A percentile compares a stretch with the other conserved stretches of the same genome.
Evolutionary conservation across 2,888 invertebrate genomes (phyloP).

Genomic region (Euspilapteryx auroguttella): DNA sequence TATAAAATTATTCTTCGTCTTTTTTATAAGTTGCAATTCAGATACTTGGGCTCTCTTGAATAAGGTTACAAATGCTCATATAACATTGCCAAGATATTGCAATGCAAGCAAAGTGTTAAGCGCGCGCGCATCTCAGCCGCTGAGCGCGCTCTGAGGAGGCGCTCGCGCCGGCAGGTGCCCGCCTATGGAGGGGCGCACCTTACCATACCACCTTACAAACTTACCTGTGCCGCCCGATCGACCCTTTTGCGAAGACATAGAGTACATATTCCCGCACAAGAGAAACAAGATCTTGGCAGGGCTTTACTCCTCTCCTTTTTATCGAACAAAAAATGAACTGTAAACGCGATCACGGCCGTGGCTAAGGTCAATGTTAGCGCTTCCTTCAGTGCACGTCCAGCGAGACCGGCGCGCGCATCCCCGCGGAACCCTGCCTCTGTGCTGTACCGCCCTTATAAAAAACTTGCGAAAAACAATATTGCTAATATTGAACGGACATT

Average conservation of each 20-base stretch:
- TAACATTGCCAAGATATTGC: too few relatives aligned
- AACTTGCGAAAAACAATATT: conserved; percentile 29
- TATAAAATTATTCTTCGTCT: too few relatives aligned
- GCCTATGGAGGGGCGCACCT: conserved; percentile 58
- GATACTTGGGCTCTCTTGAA: too few relatives aligned
- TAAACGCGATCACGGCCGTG: conserved; percentile 62
- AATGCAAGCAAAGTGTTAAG: too few relatives aligned
- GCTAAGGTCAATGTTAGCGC: conserved; percentile 62
- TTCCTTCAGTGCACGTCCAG: conserved; percentile 60
- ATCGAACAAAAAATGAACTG: conserved; percentile 63
- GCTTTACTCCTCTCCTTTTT: conserved; percentile 62
- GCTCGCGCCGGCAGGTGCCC: conserved; percentile 47
- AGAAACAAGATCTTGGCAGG: conserved; percentile 24
- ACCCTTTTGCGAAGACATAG: conserved; percentile 7
- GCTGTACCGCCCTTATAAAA: conserved; percentile 17
- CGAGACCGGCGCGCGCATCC: conserved; percentile 56
- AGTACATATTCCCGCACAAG: conserved; percentile 12
- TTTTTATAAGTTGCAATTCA: too few relatives aligned
- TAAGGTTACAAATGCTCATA: conserved; percentile 1
- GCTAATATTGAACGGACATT: conserved; percentile 10
- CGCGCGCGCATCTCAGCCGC: conserved; percentile 4
- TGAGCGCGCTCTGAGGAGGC: conserved; percentile 34
- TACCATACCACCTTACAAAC: conserved; percentile 48
- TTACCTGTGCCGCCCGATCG: conserved; percentile 11
- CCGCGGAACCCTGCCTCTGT: conserved; percentile 24